Evolutionary conservation across 2,888 invertebrate genomes (phyloP).

Genomic region (Leucophenga montana): DNA sequence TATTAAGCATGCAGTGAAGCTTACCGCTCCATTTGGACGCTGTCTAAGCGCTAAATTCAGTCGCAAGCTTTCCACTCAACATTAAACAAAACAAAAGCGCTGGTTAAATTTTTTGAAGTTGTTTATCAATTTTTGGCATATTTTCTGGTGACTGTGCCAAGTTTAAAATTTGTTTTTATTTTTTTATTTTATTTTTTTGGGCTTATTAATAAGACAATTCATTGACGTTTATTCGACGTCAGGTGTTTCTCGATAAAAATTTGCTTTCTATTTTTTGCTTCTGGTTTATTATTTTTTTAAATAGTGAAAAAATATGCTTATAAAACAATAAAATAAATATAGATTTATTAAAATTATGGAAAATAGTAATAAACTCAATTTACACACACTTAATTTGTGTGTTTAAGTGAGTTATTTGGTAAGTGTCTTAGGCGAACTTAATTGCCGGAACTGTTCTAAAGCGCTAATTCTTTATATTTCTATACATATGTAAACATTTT

Average conservation of each 20-base stretch:
- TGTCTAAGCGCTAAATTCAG: too few species aligned
- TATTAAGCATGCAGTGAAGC: too few species aligned
- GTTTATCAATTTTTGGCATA: not conserved
- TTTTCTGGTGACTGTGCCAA: slow-evolving; percentile 1
- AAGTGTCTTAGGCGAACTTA: too few species aligned
- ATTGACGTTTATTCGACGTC: not conserved
- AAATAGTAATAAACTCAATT: not conserved
- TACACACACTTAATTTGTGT: not conserved
- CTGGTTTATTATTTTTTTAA: not conserved
- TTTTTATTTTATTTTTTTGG: too few species aligned
- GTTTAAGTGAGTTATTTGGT: not conserved
- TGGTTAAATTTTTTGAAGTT: too few species aligned
- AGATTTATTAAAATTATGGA: too few species aligned
- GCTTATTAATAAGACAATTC: too few species aligned
- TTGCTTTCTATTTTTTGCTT: not conserved
- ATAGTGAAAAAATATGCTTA: not conserved
- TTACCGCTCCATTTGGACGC: too few species aligned
- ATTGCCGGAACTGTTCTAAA: too few species aligned
- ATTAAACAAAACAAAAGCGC: too few species aligned
- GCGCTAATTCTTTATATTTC: not conserved
- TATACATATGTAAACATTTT: not conserved
- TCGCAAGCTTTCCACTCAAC: too few species aligned
- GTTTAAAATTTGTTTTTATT: not conserved
- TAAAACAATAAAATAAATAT: too few species aligned
- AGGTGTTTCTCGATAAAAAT: not conserved